Conservation (phyloP, 2,113 vertebrate species). For the Colossoma macropomum region DNA sequence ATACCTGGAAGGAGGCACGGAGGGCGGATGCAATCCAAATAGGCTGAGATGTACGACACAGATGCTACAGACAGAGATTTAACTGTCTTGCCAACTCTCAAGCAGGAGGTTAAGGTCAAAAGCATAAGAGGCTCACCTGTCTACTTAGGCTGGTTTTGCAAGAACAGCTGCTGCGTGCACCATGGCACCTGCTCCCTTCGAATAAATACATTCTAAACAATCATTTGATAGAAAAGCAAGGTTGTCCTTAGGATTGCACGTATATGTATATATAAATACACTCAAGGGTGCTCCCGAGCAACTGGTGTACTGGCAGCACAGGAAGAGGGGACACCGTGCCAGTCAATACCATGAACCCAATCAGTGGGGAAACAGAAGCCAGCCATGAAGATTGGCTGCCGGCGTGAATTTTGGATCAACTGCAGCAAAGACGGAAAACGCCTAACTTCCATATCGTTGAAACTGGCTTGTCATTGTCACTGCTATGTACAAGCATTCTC, state of each 20-base stretch:
- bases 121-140: constrained; percentile 7
- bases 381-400: too few species aligned
- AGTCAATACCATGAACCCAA: too few species aligned
- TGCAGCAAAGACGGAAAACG: too few species aligned
- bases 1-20: constrained; percentile 72
- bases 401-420: too few species aligned
- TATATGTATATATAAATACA: too few species aligned
- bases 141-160: constrained; percentile 5
- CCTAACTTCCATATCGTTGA: too few species aligned
- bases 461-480: too few species aligned
- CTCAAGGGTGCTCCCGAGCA: too few species aligned
- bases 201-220: constrained; percentile 23
- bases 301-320: too few species aligned
- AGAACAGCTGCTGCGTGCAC: not conserved
- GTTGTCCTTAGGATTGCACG: not conserved
- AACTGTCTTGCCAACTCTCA: constrained; percentile 55
- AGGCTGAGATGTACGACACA: constrained; percentile 67
- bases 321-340: too few species aligned
- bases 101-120: constrained; percentile 38
- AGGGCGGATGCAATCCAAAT: constrained; percentile 73
- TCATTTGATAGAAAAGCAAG: not conserved
- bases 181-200: not conserved
- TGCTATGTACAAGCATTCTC: too few species aligned
- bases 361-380: too few species aligned
- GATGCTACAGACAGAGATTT: constrained; percentile 46